phyloP scores from a whole-genome alignment of 2,113 vertebrate species.

The Zootoca vivipara region DNA sequence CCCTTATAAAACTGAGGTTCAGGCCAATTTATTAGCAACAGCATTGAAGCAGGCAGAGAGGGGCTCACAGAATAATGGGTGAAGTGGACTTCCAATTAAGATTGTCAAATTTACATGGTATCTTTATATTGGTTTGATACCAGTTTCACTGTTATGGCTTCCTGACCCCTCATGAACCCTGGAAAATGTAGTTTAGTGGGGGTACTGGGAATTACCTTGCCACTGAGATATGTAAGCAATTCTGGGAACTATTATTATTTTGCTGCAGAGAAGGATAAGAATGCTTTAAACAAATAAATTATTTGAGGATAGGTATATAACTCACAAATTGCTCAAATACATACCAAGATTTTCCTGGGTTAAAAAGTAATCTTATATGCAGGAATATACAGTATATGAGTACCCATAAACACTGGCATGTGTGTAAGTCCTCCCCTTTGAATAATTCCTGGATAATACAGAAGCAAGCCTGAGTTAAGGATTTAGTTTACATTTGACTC shows the following conservation, averaged over 20 bases:
- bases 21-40: not conserved
- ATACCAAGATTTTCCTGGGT: too few species aligned
- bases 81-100: not conserved
- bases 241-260: too few species aligned
- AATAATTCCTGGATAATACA: not conserved
- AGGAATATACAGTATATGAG: too few species aligned
- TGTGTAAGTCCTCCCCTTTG: not conserved
- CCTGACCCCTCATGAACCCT: not conserved
- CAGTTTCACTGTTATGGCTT: not conserved
- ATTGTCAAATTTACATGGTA: not conserved
- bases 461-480: not conserved
- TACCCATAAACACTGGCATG: not conserved
- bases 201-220: not conserved
- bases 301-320: not conserved
- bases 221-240: too few species aligned
- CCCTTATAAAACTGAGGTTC: too few species aligned
- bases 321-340: not conserved
- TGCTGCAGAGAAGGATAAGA: too few species aligned
- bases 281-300: not conserved
- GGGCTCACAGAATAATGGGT: not conserved
- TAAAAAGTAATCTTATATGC: too few species aligned
- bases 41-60: not conserved
- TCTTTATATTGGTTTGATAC: not conserved
- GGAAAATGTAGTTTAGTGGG: not conserved
- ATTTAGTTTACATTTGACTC: not conserved